Base-by-base conservation (phyloP, 2,113 vertebrate genomes). In the Glaucidium brasilianum region DNA sequence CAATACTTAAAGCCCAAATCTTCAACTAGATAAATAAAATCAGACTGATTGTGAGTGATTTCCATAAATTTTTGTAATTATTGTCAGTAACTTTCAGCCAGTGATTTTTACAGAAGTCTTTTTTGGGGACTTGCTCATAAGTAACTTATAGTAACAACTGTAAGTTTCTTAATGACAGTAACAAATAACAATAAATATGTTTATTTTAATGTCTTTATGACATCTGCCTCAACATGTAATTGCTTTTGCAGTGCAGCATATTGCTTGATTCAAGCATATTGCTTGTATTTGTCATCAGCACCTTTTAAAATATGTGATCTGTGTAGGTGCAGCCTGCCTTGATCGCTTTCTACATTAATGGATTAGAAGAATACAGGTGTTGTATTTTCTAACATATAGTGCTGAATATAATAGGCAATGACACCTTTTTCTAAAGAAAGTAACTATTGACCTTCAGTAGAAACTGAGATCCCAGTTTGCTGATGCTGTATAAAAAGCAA, bases 181-280 rank as follows among this genome's bases (percentile, higher is more conserved):
- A 52, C 0, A 0, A 75, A n/a, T 60, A 5, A 22, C 17, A 47
- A 17, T 49, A 68, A 83, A 59, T 49, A 10, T 34, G 56, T 39
- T 50, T 53, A 53, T 66, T 83, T 85, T 75, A 30, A 41, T 6
- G 1, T 50, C 30, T 45, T 71, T 43, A 19, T 63, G 29, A n/a
- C 75, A 73, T 79, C 47, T n/a, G 23, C 14, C 29, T 85, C 63
- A n/a, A 41, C 5, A 21, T 49, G 66, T 68, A 62, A n/a, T 82
- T 88, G 22, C 10, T 77, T 63, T 72, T 73, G 41, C 62, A 68
- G 10, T 19, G 15, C 32, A 52, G 34, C 32, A 6, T 55, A 25
- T 67, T 87, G 43, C 41, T 85, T 56, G 43, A 56, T 75, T 89
- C 43, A 73, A 39, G 29, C 47, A 13, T 53, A 21, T 62, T 9